A percentile compares a stretch with the other conserved stretches of the same genome.
phyloP scores from a whole-genome alignment of 1,140 invertebrate species.

The Calephelis nemesis region DNA sequence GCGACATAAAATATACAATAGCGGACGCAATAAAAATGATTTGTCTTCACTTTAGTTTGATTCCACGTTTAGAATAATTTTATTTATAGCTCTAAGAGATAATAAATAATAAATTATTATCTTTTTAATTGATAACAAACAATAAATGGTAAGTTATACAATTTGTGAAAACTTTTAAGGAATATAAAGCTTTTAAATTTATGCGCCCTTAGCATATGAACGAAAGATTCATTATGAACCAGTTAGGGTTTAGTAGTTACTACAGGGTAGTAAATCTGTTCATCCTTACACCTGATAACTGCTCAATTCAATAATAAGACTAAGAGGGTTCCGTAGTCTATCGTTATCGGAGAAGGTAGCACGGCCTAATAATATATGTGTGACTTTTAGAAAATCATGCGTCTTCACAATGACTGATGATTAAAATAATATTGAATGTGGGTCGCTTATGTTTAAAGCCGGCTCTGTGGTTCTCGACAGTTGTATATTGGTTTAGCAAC shows the following conservation, averaged over 20 bases:
- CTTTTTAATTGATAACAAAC: conserved; percentile 62
- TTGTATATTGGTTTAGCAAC: conserved; percentile 3
- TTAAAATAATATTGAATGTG: conserved; percentile 30
- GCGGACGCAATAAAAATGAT: neutral
- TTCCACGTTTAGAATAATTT: conserved; percentile 42
- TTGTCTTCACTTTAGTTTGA: conserved; percentile 23
- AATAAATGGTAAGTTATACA: conserved; percentile 37
- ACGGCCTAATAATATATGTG: conserved; percentile 60
- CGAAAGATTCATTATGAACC: conserved; percentile 7
- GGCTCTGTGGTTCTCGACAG: neutral
- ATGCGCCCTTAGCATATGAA: conserved; percentile 14
- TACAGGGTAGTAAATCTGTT: conserved; percentile 12
- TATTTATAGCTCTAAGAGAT: conserved; percentile 57
- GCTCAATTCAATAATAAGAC: conserved; percentile 73
- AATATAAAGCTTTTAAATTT: conserved; percentile 16
- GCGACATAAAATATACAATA: conserved; percentile 34
- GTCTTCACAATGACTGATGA: conserved; percentile 42
- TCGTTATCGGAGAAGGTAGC: conserved; percentile 48
- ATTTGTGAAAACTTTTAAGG: conserved; percentile 17
- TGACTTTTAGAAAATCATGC: conserved; percentile 36
- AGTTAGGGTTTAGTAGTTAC: conserved; percentile 7
- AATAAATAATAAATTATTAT: conserved; percentile 55
- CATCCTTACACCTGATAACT: conserved; percentile 67
- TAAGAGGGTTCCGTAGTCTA: conserved; percentile 47
- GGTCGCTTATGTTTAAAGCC: conserved; percentile 9